A percentile compares a stretch with the other conserved stretches of the same genome.
Conservation (phyloP, 2,113 vertebrate genomes). For the Cololabis saira region DNA sequence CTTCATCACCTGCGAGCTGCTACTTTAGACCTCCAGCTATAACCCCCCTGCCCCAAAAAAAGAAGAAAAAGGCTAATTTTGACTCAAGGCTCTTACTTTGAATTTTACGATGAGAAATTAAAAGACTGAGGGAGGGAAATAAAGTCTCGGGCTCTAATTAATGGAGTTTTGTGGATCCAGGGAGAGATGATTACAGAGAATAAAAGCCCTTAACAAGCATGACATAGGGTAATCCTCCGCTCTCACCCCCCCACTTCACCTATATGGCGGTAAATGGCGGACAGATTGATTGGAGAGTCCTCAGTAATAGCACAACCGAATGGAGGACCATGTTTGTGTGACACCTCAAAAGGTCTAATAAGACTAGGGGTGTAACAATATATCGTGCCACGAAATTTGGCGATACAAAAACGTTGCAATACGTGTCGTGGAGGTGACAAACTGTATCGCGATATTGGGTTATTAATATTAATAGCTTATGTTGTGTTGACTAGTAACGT, state of each 20-base stretch:
- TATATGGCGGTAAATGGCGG: conserved; percentile 35
- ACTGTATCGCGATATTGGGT: too few species aligned
- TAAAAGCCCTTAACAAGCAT: conserved; percentile 68
- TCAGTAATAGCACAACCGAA: too few species aligned
- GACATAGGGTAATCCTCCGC: conserved; percentile 48
- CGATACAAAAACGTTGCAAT: too few species aligned
- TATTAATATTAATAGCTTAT: too few species aligned
- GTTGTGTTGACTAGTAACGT: too few species aligned
- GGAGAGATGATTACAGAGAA: conserved; percentile 59
- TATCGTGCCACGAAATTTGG: too few species aligned
- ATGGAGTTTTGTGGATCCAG: conserved; percentile 53
- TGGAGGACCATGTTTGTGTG: too few species aligned
- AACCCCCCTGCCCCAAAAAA: conserved; percentile 7
- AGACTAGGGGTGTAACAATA: too few species aligned
- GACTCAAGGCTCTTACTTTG: conserved; percentile 40
- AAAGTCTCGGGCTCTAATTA: conserved; percentile 62
- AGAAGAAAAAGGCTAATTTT: conserved; percentile 19
- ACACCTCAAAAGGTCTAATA: too few species aligned
- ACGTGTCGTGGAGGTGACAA: too few species aligned
- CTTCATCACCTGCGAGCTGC: conserved; percentile 24
- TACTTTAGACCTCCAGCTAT: conserved; percentile 18
- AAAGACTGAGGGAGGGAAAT: conserved; percentile 42
- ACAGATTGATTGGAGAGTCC: conserved; percentile 8
- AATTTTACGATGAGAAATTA: conserved; percentile 48
- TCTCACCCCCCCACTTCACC: conserved; percentile 1